Evolutionary conservation across 2,113 vertebrate species (phyloP), one percentile per base, ranked within the genome.

Genomic region (Colinus virginianus): DNA sequence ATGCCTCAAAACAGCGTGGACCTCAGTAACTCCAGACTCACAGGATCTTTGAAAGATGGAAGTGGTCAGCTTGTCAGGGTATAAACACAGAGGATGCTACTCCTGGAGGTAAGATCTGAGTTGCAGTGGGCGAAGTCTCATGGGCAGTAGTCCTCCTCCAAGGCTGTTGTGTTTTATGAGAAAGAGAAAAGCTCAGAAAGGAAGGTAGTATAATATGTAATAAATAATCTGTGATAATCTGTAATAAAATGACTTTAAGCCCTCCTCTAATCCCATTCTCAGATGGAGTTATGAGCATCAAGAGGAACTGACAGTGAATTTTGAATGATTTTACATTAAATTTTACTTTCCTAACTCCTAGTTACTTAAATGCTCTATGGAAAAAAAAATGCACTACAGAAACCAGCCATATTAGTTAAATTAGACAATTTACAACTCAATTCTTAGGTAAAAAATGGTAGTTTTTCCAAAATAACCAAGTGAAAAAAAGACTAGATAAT

Each of bases 51-150:
- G 25, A 76, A 67, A 77, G 30, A 40, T 43, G 25, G 22, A 51
- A 17, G 13, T 69, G 32, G 17, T 20, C 1, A 0, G 13, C n/a
- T 78, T 53, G 51, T 69, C 36, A 51, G 45, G n/a, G 17, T 56
- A 13, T 49, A 84, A 76, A 81, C 79, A 16, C 32, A 70, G 13
- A 5, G 14, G 36, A n/a, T 80, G 16, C 9, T 62, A 2, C 55
- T 78, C 38, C 22, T 55, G 7, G 34, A n/a, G 19, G 4, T 48
- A 59, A 78, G 43, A 22, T 11, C 34, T 62, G 5, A 34, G 42
- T 55, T 40, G 22, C 0, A 0, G 49, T 22, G 7, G 21, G 19
- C 12, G 18, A 59, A 8, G 49, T 46, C 32, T 58, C 1, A 0
- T 6, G 15, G 14, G 11, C 23, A 53, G 26, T 34, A 64, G 38